A percentile compares a stretch with the other conserved stretches of the same genome.
phyloP scores from a whole-genome alignment of 2,888 invertebrate genomes.

The Troides helena region DNA sequence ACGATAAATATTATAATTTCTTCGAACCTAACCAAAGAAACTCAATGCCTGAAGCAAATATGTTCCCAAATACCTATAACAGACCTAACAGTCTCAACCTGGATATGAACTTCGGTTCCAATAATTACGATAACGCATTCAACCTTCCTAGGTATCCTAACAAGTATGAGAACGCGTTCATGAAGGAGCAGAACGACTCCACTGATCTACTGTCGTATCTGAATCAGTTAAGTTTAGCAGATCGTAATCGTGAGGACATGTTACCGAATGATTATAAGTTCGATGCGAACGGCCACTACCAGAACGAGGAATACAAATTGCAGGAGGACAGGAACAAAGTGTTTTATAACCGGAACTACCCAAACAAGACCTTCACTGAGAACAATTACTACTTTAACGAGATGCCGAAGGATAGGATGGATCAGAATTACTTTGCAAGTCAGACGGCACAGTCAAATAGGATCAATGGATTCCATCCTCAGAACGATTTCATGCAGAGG shows the following conservation, averaged over 20 bases:
- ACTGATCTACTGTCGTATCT: conserved; percentile 62
- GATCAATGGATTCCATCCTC: conserved; percentile 57
- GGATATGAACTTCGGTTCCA: conserved; percentile 61
- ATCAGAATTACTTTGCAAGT: conserved; percentile 62
- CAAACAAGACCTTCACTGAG: conserved; percentile 57
- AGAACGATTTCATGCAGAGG: conserved; percentile 61
- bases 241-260: conserved; percentile 56
- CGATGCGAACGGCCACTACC: conserved; percentile 62
- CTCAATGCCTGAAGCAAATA: conserved; percentile 64
- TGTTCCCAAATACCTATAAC: conserved; percentile 59
- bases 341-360: conserved; percentile 59
- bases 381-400: conserved; percentile 55
- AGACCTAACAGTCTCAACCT: conserved; percentile 68
- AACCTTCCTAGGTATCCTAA: conserved; percentile 55
- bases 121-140: conserved; percentile 53
- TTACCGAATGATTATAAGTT: conserved; percentile 58
- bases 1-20: conserved; percentile 70
- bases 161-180: conserved; percentile 49
- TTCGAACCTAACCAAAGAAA: conserved; percentile 74
- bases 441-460: conserved; percentile 48
- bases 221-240: conserved; percentile 58
- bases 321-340: conserved; percentile 63
- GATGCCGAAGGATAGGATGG: conserved; percentile 55
- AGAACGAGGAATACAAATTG: conserved; percentile 57
- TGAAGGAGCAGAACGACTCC: conserved; percentile 59